A percentile compares a stretch with the other conserved stretches of the same genome.
These are phyloP conservation scores for Coenonympha glycerion DNA, from an alignment of 2,888 invertebrate species.

Conservation along the genomic window DNA sequence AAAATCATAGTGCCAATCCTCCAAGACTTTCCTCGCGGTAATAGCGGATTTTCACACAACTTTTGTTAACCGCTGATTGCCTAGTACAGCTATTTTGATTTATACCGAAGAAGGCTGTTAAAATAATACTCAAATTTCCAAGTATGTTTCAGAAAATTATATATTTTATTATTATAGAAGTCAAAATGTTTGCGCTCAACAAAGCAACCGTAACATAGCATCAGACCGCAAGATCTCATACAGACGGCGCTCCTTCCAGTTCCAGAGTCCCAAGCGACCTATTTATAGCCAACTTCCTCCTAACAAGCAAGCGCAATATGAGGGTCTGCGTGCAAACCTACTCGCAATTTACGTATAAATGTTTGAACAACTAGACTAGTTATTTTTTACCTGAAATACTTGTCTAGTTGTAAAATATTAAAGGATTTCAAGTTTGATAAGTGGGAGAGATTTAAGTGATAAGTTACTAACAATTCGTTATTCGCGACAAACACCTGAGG, in stretches of 20 bases:
- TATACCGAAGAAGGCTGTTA: neutral
- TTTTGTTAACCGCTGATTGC: no score
- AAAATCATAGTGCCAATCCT: no score
- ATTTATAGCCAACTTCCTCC: constrained; percentile 18
- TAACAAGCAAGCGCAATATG: constrained; percentile 9
- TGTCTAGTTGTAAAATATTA: no score
- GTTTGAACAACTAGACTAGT: no score
- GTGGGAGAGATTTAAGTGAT: neutral
- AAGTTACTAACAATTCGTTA: neutral
- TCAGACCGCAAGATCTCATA: constrained; percentile 5
- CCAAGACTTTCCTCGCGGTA: no score
- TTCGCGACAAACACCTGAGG: neutral
- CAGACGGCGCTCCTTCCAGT: neutral
- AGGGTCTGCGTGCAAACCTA: neutral
- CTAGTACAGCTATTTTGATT: no score
- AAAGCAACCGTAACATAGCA: neutral
- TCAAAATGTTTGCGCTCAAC: neutral
- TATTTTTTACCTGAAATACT: no score
- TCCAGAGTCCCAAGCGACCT: constrained; percentile 14
- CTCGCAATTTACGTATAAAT: neutral
- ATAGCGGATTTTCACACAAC: no score
- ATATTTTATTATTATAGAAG: neutral
- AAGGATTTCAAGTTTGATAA: neutral
- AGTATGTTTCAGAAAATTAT: no score
- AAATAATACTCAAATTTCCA: no score